Evolutionary conservation across 1,140 invertebrate genomes (phyloP), one percentile per base, ranked within the genome.

Genomic region (Calliphora vicina): DNA sequence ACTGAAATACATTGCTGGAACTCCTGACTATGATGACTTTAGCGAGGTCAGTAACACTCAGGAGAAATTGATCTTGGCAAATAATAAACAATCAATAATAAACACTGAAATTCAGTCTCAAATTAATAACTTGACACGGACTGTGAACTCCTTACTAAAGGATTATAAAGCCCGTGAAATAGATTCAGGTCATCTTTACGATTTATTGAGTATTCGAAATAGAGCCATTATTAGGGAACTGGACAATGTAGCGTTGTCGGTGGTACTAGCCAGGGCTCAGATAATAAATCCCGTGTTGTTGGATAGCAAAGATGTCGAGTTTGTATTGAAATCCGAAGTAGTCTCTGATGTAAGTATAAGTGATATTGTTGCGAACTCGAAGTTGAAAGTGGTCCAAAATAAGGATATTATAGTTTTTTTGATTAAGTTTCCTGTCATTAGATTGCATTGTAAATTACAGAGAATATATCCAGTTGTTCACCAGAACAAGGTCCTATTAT

Each of bases 11-110:
- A 23, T 80, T 82, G 45, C 27, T 8, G 43, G 80, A 43, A 78
- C 78, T 8, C 84, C 83, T 5, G 83, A 82, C 13, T 84, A 83
- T 73, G 82, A 85, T 4, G 76, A 84, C 35, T 45, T 45, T n/a
- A n/a, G n/a, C n/a, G n/a, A n/a, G n/a, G n/a, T n/a, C n/a, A n/a
- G n/a, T n/a, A n/a, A n/a, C n/a, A n/a, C n/a, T n/a, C n/a, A n/a
- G n/a, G n/a, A n/a, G n/a, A n/a, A n/a, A n/a, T n/a, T n/a, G n/a
- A n/a, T n/a, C n/a, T n/a, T n/a, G n/a, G n/a, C n/a, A n/a, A n/a
- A n/a, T n/a, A n/a, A n/a, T n/a, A n/a, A n/a, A n/a, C n/a, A n/a
- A n/a, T n/a, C n/a, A n/a, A n/a, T n/a, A n/a, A n/a, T n/a, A n/a
- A n/a, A n/a, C 43, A 45, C 43, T 45, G 43, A 45, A 45, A 17